Base-by-base conservation (phyloP, 2,888 invertebrate genomes). In the Trichopria drosophilae region DNA sequence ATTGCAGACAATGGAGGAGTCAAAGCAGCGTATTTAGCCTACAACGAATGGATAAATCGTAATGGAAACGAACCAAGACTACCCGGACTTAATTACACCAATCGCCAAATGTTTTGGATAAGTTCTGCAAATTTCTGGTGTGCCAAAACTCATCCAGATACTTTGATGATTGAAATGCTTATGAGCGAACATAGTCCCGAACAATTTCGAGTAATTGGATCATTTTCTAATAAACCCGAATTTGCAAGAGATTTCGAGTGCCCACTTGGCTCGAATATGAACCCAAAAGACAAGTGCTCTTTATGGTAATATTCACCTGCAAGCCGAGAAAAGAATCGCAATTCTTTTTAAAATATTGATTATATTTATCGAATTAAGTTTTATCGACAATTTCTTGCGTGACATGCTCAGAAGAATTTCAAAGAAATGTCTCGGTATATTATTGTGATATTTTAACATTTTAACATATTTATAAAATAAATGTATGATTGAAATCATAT, bases 11-110 rank as follows among this genome's bases (percentile, higher is more conserved):
- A 39, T 23, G 51, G 78, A 4, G 80, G 80, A 1, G 63, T 79
- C 36, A 80, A 78, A 64, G 76, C 77, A 62, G 78, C 79, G 0
- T 81, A 79, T 62, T 59, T 65, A 59, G 77, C 75, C 7, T 76
- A 76, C 55, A 62, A 67, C 39, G 55, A 59, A 20, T 73, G 71
- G 69, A 58, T 62, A 1, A 42, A 59, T 35, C 36, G 53, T 18
- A 52, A 60, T 28, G 16, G 55, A 26, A 26, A 41, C 7, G 67
- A 69, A 53, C 28, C 47, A 5, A 15, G 36, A 42, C 61, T 73
- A 9, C 73, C 73, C 6, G 66, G 64, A 26, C 57, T 73, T 16
- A 54, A 63, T 6, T 67, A 64, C 44, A 55, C 61, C 3, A 63
- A 67, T 1, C 62, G 68, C 4, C 79, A 80, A 62, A 55, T 80